Evolutionary conservation across 2,888 invertebrate genomes (phyloP).

Genomic region (Platycheirus rosarum): DNA sequence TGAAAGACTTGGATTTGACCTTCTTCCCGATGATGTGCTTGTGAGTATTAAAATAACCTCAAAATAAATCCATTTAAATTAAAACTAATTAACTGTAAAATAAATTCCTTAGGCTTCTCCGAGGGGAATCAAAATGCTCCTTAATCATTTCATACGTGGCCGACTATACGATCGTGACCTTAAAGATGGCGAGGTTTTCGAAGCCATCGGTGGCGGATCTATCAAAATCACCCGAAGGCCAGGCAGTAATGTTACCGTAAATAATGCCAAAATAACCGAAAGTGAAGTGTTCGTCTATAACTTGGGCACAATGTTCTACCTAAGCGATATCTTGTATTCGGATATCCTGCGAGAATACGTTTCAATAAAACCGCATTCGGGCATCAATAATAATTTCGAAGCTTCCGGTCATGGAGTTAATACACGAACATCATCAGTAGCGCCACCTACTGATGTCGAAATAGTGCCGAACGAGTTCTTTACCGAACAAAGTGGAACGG

Average conservation of each 20-base stretch:
- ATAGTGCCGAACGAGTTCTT: slow-evolving; percentile 81
- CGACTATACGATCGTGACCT: slow-evolving; percentile 85
- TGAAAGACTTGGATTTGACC: slow-evolving; percentile 85
- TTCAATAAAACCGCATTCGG: slow-evolving; percentile 75
- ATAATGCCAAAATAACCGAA: slow-evolving; percentile 85
- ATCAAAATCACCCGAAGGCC: slow-evolving; percentile 83
- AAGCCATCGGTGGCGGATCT: slow-evolving; percentile 85
- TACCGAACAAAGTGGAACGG: slow-evolving; percentile 80
- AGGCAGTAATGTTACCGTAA: slow-evolving; percentile 83
- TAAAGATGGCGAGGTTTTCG: slow-evolving; percentile 83
- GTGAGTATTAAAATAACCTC: slow-evolving; percentile 75
- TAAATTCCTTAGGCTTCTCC: slow-evolving; percentile 83
- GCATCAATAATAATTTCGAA: slow-evolving; percentile 76
- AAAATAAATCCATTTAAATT: background rate
- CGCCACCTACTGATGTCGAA: slow-evolving; percentile 80
- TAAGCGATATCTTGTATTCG: slow-evolving; percentile 85
- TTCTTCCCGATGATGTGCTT: slow-evolving; percentile 84
- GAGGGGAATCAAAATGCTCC: slow-evolving; percentile 84
- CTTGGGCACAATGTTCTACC: slow-evolving; percentile 86
- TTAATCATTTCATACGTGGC: slow-evolving; percentile 86
- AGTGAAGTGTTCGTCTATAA: slow-evolving; percentile 87
- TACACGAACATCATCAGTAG: slow-evolving; percentile 72
- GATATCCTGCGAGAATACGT: slow-evolving; percentile 80
- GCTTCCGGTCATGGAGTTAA: slow-evolving; percentile 72
- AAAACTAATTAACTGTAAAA: background rate